Evolutionary conservation across 2,113 vertebrate genomes (phyloP), one percentile per base, ranked within the genome.

Genomic region (Progne subis): DNA sequence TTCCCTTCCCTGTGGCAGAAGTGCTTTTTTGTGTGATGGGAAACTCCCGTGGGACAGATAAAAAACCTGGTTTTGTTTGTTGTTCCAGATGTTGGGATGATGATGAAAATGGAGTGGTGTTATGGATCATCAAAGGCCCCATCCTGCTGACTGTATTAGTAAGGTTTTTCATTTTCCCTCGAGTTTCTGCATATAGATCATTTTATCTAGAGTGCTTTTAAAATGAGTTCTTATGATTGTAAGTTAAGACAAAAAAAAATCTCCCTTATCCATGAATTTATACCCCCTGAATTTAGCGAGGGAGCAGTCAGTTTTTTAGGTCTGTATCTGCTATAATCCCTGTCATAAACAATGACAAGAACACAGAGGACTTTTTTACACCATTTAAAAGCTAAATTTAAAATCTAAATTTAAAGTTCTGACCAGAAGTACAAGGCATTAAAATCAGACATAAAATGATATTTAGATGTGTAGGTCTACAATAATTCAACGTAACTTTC

Each of bases 51-150:
- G 25, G 67, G 11, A 18, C 6, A 46, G 37, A 26, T 29, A 10
- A 88, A 5, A 6, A 37, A 12, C 18, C 23, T 37, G 23, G 4
- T 6, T 88, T 68, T 74, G 2, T 85, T 87, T 70, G 14, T 28
- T 55, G 4, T 87, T 88, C 41, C 90, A 97, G 98, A 26, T 98
- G 98, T 65, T 98, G 98, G 98, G 98, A 98, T 82, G 97, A 98
- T 43, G 97, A 98, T 37, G 97, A 98, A 86, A 92, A 88, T 28
- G 95, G 81, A 53, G 77, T 92, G 28, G 89, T 97, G 47, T 89
- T 98, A 89, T 98, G 98, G 98, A 98, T 98, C 75, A 97, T 98
- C 90, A 98, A 98, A 93, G 97, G 95, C 41, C 98, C 98, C 57
- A 98, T 98, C 60, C 92, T 98, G 52, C 71, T 98, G 6, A 97